phyloP scores from a whole-genome alignment of 1,140 invertebrate genomes.

The Venustaconcha ellipsiformis region DNA sequence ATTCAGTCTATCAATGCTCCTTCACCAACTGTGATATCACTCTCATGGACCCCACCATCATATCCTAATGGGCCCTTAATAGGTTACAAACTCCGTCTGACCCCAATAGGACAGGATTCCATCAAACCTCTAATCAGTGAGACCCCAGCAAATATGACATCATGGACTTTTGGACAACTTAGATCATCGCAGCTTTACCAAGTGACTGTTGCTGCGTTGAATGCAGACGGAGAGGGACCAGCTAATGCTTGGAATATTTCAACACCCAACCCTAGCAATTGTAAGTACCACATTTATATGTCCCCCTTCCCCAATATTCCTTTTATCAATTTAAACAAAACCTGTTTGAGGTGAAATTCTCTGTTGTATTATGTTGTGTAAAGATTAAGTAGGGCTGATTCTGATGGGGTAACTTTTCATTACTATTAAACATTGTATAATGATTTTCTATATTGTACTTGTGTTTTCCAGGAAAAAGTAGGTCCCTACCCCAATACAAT shows the following conservation, averaged over 20 bases:
- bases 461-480: too few species aligned
- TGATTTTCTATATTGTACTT: too few species aligned
- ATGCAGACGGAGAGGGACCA: constrained; percentile 84
- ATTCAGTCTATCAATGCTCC: constrained; percentile 79
- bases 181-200: constrained; percentile 81
- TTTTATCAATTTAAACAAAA: too few species aligned
- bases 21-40: constrained; percentile 83
- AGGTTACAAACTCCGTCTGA: constrained; percentile 83
- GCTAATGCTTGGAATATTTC: constrained; percentile 74
- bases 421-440: too few species aligned
- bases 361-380: too few species aligned
- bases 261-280: constrained; percentile 70
- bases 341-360: too few species aligned
- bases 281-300: constrained; percentile 34
- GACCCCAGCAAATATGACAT: constrained; percentile 72
- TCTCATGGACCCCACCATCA: constrained; percentile 89
- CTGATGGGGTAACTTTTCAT: too few species aligned
- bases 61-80: constrained; percentile 89
- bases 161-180: constrained; percentile 84
- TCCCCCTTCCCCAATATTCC: too few species aligned
- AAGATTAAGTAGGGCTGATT: too few species aligned
- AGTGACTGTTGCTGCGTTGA: constrained; percentile 83
- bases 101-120: constrained; percentile 57
- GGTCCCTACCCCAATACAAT: too few species aligned
- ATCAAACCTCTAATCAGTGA: constrained; percentile 71